Conservation (phyloP, 2,888 invertebrate genomes). For the Sthenelais limicola region DNA sequence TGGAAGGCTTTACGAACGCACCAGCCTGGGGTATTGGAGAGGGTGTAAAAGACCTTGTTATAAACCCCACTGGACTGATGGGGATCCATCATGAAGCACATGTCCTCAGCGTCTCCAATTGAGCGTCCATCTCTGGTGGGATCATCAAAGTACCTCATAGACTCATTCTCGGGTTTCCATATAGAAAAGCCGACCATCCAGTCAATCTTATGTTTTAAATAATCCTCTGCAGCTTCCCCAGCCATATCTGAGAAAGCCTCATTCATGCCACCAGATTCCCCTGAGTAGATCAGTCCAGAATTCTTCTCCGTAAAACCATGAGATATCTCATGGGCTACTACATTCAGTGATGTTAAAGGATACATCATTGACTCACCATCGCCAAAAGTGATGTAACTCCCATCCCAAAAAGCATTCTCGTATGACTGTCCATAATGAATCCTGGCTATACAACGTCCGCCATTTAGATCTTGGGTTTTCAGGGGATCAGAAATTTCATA, state of each 20-base stretch:
- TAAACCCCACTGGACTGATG: constrained; percentile 57
- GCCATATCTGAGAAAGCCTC: constrained; percentile 51
- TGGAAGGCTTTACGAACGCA: constrained; percentile 52
- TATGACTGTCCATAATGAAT: constrained; percentile 54
- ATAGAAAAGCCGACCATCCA: constrained; percentile 48
- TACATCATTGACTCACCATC: constrained; percentile 42
- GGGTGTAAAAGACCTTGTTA: constrained; percentile 53
- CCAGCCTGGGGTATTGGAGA: constrained; percentile 50
- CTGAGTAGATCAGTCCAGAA: constrained; percentile 49
- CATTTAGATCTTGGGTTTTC: constrained; percentile 15
- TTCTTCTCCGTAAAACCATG: constrained; percentile 54
- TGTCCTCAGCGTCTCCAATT: constrained; percentile 51
- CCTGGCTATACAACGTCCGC: constrained; percentile 30
- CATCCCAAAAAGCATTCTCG: constrained; percentile 57
- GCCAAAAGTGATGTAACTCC: constrained; percentile 34
- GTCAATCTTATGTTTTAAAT: constrained; percentile 45
- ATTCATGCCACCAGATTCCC: constrained; percentile 37
- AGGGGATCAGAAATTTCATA: constrained; percentile 41
- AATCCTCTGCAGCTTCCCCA: constrained; percentile 53
- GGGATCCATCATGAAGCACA: constrained; percentile 49
- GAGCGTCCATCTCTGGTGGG: constrained; percentile 54
- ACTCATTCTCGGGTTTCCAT: constrained; percentile 37
- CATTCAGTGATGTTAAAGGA: constrained; percentile 50
- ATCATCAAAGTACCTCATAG: constrained; percentile 53
- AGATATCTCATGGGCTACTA: constrained; percentile 54